Evolutionary conservation across 2,113 vertebrate species (phyloP).

Genomic region (Proterorhinus semilunaris): DNA sequence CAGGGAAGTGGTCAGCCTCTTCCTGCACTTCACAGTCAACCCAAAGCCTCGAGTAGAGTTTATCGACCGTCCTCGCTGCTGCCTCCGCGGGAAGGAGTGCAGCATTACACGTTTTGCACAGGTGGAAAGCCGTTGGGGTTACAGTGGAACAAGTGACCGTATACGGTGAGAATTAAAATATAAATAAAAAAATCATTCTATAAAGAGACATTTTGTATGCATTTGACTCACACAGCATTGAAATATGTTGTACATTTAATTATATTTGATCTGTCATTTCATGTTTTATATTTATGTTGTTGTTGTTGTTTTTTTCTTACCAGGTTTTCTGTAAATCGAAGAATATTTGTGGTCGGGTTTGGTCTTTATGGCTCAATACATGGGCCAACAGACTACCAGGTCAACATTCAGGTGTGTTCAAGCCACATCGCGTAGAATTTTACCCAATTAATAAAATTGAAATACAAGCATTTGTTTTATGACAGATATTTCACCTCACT

Average conservation of each 20-base stretch:
- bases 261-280: not conserved
- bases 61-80: slow-evolving; percentile 94
- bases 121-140: slow-evolving; percentile 98
- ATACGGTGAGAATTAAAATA: slow-evolving; percentile 80
- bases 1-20: slow-evolving; percentile 93
- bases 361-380: slow-evolving; percentile 95
- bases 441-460: too few species aligned
- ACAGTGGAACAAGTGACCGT: slow-evolving; percentile 95
- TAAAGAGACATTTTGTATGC: not conserved
- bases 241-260: not conserved
- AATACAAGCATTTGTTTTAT: too few species aligned
- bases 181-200: too few species aligned
- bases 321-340: slow-evolving; percentile 93
- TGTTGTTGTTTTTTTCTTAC: slow-evolving; percentile 6
- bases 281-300: not conserved
- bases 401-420: slow-evolving; percentile 89
- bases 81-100: slow-evolving; percentile 94
- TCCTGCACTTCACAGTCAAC: slow-evolving; percentile 97
- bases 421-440: not conserved
- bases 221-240: not conserved
- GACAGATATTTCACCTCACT: too few species aligned
- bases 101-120: slow-evolving; percentile 96
- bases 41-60: slow-evolving; percentile 94
- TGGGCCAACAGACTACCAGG: slow-evolving; percentile 94
- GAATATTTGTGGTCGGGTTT: slow-evolving; percentile 95